These are phyloP conservation scores for Camponotus vicinus DNA, from an alignment of 1,140 invertebrate genomes.

Conservation along the genomic window DNA sequence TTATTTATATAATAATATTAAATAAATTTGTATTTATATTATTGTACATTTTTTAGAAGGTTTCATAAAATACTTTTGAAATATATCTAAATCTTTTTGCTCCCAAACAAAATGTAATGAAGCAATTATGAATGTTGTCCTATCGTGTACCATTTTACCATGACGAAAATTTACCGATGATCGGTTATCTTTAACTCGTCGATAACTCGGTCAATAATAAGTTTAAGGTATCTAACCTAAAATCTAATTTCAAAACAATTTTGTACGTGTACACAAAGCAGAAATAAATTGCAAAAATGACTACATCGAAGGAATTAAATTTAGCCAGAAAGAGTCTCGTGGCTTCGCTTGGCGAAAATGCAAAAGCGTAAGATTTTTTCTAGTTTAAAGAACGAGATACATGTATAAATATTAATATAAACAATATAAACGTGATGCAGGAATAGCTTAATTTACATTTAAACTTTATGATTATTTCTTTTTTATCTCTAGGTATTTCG, in stretches of 20 bases:
- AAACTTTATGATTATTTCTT: constrained; percentile 42
- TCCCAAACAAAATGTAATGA: neutral
- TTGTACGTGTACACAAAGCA: too few species aligned
- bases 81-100: neutral
- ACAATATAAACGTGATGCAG: neutral
- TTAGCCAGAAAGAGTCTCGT: constrained; percentile 88
- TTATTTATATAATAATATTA: constrained; percentile 23
- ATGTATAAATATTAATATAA: neutral
- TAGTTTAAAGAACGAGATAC: neutral
- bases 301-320: constrained; percentile 83
- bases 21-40: constrained; percentile 3
- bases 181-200: too few species aligned
- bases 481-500: constrained; percentile 87
- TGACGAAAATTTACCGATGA: too few species aligned
- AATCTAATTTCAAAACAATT: neutral
- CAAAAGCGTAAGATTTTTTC: constrained; percentile 81
- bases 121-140: too few species aligned
- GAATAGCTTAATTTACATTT: constrained; percentile 13
- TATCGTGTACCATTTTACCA: too few species aligned
- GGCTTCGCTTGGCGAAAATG: constrained; percentile 89
- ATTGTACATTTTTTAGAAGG: constrained; percentile 21
- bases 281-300: constrained; percentile 73
- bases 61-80: neutral
- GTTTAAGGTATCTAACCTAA: neutral
- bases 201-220: too few species aligned